Evolutionary conservation across 2,113 vertebrate genomes (phyloP), one percentile per base, ranked within the genome.

Genomic region (Anas platyrhynchos): DNA sequence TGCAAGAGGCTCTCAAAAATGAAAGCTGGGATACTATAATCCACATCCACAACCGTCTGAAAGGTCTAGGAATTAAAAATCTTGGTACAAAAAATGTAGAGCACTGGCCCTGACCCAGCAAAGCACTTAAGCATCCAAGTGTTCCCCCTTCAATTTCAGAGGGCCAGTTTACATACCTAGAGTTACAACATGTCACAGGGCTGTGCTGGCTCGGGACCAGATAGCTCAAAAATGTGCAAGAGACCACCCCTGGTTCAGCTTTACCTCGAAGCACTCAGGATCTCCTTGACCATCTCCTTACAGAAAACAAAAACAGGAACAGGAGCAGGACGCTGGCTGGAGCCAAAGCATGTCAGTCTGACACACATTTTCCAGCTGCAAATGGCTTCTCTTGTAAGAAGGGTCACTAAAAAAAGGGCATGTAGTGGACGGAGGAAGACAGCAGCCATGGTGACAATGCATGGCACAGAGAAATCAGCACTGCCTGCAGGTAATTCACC

Each of bases 21-120:
- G 9, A 83, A 94, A 27, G 20, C 0, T 88, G 54, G 32, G 50
- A 72, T 50, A n/a, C 48, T 66, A 80, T 25, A 91, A 78, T 54
- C 52, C 78, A 61, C 62, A 79, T 20, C 34, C 17, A 81, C 56
- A 77, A 50, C 8, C 25, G 69, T 14, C 41, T n/a, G 68, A 31
- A 88, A 69, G 18, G 9, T 43, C 59, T 66, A 59, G 27, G 58
- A 68, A 81, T 58, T 68, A 34, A 90, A 83, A 74, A 75, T 46
- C 36, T 74, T 36, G 46, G 52, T 20, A 59, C 13, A 86, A 63
- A 94, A 94, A 94, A 84, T 0, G 9, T 13, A 61, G 38, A 86
- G 32, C 38, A 9, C 62, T 91, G 92, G 62, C 86, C 84, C 41
- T 82, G 58, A 94, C 71, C 78, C 80, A 96, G 86, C 58, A 93